Base-by-base conservation (phyloP, 2,113 vertebrate species). In the Aegotheles bennettii region DNA sequence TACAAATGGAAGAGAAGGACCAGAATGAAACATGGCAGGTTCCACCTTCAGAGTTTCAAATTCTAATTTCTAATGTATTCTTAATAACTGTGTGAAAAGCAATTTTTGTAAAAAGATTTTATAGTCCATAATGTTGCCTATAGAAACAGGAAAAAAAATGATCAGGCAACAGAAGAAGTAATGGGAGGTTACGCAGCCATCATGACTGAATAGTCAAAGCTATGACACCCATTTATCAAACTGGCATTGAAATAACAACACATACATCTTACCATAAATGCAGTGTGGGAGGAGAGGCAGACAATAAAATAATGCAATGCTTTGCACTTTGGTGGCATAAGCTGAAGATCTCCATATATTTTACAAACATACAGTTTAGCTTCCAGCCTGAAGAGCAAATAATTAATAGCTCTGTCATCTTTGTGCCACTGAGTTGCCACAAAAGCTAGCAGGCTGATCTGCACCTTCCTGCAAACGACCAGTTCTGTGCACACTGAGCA, bases 171-270 rank as follows among this genome's bases (percentile, higher is more conserved):
- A 36, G 77, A 68, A 0, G 48, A 94, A 83, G 59, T 70, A 86
- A 90, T n/a, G 59, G 75, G 54, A 89, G 31, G 67, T 91, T 93
- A 92, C 68, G 86, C n/a, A 90, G 79, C 35, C 88, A 90, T 92
- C 87, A 84, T 70, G 59, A 93, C 92, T 67, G 79, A 94, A 84
- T 29, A 90, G 51, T 94, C 60, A 94, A 88, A 97, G 63, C 75
- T 93, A 68, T 65, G 85, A 90, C 90, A 92, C 18, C 63, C 43
- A 68, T 96, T 92, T 93, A 86, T 88, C 92, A 94, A 92, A 68
- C 40, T 71, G 64, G 68, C 68, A 70, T 29, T 84, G 60, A 90
- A 92, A 84, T 89, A 95, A 96, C 69, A 89, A 67, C 47, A 77
- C 51, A 88, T 84, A 43, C 16, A 88, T 92, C 85, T 90, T 94